phyloP scores from a whole-genome alignment of 2,888 invertebrate species.

The Steinernema carpocapsae region DNA sequence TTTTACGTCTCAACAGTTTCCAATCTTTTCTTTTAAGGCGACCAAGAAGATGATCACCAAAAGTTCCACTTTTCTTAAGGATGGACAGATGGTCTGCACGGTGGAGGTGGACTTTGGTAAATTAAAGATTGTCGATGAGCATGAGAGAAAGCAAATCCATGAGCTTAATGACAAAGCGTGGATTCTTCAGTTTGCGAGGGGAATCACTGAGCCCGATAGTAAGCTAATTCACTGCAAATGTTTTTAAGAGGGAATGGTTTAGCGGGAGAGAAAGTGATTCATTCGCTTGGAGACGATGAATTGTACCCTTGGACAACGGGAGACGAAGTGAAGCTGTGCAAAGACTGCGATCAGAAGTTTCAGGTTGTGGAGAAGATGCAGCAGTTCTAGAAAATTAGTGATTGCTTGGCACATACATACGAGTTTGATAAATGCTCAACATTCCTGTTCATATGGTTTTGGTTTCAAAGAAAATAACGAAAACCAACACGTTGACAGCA shows the following conservation, averaged over 20 bases:
- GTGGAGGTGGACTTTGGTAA: constrained; percentile 32
- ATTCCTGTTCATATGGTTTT: no score
- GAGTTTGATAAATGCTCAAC: no score
- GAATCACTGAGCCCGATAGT: constrained; percentile 37
- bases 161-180: constrained; percentile 20
- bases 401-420: no score
- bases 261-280: constrained; percentile 37
- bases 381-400: constrained; percentile 9
- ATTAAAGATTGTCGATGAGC: constrained; percentile 13
- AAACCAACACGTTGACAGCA: no score
- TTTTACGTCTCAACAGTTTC: neutral
- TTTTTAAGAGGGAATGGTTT: constrained; percentile 4
- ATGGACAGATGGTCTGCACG: constrained; percentile 25
- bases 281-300: constrained; percentile 16
- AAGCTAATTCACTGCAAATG: no score
- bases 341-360: neutral
- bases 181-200: constrained; percentile 38
- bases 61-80: neutral
- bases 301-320: constrained; percentile 38
- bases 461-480: no score
- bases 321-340: constrained; percentile 34
- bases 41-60: neutral
- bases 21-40: neutral
- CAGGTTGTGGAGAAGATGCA: constrained; percentile 26
- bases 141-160: constrained; percentile 33